Conservation (phyloP, 2,888 invertebrate species). For the Frankliniella intonsa region DNA sequence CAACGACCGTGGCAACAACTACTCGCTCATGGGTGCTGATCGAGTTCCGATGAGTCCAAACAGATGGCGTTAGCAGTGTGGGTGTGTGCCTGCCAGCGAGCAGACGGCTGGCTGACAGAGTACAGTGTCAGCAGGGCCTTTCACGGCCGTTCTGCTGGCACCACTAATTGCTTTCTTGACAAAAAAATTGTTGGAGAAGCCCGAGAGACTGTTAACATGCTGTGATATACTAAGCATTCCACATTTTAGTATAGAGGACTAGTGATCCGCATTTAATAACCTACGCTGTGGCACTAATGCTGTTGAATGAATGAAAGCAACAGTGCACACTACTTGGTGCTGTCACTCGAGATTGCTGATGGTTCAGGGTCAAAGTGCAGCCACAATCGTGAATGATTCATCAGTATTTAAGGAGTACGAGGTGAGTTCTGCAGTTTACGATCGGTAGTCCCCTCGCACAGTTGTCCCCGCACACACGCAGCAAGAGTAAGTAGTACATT, state of each 20-base stretch:
- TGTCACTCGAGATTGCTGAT: not conserved
- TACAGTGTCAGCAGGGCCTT: slow-evolving; percentile 4
- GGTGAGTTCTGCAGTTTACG: not conserved
- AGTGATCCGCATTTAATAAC: not conserved
- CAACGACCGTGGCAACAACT: not conserved
- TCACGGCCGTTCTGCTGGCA: not conserved
- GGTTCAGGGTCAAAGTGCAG: slow-evolving; percentile 19
- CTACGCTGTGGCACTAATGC: not conserved
- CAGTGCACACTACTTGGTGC: not conserved
- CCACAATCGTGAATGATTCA: slow-evolving; percentile 25
- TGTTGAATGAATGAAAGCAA: slow-evolving; percentile 21
- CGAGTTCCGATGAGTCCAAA: not conserved
- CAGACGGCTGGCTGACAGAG: not conserved
- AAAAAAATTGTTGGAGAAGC: not conserved
- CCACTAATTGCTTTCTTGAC: not conserved
- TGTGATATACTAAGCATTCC: not conserved
- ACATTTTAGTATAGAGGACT: not conserved
- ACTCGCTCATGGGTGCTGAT: not conserved
- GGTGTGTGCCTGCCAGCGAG: not conserved
- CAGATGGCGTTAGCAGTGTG: not conserved
- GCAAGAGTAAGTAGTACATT: not conserved
- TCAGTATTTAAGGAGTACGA: not conserved
- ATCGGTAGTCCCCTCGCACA: not conserved
- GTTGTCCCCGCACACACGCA: not conserved
- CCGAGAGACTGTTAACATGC: not conserved